A percentile compares a stretch with the other conserved stretches of the same genome.
Conservation (phyloP, 2,888 invertebrate genomes). For the Caenorhabditis wallacei region DNA sequence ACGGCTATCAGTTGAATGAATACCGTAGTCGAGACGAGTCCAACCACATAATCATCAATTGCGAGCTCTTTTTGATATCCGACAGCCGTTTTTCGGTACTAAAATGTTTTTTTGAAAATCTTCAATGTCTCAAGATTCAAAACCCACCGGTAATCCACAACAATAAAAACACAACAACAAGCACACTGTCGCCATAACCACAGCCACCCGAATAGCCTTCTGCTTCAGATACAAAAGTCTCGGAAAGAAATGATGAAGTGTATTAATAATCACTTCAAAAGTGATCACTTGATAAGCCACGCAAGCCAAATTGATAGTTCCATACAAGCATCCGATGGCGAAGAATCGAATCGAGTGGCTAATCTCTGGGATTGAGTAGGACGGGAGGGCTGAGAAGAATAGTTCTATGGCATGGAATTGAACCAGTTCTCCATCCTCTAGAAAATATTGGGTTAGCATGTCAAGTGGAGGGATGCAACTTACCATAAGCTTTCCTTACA, state of each 20-base stretch:
- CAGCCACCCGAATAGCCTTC: conserved; percentile 21
- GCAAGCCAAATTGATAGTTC: conserved; percentile 45
- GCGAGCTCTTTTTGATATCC: conserved; percentile 33
- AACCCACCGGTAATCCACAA: conserved; percentile 23
- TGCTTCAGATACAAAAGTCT: conserved; percentile 48
- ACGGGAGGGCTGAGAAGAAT: conserved; percentile 56
- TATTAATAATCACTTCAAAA: conserved; percentile 42
- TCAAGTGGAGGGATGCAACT: too few species aligned
- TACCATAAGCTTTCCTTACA: conserved; percentile 33
- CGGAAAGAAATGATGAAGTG: conserved; percentile 34
- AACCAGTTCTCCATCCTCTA: conserved; percentile 25
- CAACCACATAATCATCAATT: conserved; percentile 49
- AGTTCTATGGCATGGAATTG: conserved; percentile 54
- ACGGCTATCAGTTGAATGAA: conserved; percentile 43
- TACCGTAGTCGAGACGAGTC: conserved; percentile 41
- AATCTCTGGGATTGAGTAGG: conserved; percentile 36
- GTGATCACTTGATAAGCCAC: conserved; percentile 58
- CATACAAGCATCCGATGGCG: conserved; percentile 20
- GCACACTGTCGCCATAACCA: conserved; percentile 29
- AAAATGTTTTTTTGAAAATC: conserved; percentile 7
- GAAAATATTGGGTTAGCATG: background rate
- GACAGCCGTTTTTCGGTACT: conserved; percentile 5
- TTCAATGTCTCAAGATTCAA: background rate
- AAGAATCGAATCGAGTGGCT: conserved; percentile 18
- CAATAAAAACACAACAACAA: conserved; percentile 19